Evolutionary conservation across 2,888 invertebrate species (phyloP).

Genomic region (Drosophila picticornis): DNA sequence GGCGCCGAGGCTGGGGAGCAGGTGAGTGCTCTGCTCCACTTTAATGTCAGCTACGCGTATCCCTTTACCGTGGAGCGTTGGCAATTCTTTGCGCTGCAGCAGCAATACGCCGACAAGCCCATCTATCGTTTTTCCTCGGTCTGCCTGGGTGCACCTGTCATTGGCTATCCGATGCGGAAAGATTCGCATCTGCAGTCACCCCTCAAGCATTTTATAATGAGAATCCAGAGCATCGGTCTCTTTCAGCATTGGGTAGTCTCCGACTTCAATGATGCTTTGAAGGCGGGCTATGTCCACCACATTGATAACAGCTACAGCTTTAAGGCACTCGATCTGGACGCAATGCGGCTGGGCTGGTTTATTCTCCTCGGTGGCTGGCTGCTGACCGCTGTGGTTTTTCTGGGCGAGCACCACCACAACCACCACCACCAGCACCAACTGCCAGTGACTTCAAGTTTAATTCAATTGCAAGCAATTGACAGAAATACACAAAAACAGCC

Average conservation of each 20-base stretch:
- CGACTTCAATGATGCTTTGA: conserved; percentile 66
- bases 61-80: conserved; percentile 76
- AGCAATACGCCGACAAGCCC: conserved; percentile 74
- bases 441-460: conserved; percentile 68
- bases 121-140: conserved; percentile 73
- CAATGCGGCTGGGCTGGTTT: conserved; percentile 61
- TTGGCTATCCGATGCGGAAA: conserved; percentile 68
- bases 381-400: conserved; percentile 45
- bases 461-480: conserved; percentile 75
- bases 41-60: conserved; percentile 74
- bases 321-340: conserved; percentile 66
- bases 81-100: conserved; percentile 75
- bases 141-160: conserved; percentile 74
- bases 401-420: conserved; percentile 27
- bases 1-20: conserved; percentile 68
- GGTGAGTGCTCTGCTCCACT: conserved; percentile 63
- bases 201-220: conserved; percentile 68
- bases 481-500: conserved; percentile 63
- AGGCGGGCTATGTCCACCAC: conserved; percentile 66
- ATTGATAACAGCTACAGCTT: conserved; percentile 65
- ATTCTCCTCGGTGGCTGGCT: conserved; percentile 57
- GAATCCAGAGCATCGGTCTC: conserved; percentile 62
- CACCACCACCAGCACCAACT: conserved; percentile 59
- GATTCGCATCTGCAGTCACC: conserved; percentile 68
- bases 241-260: conserved; percentile 59